phyloP scores from a whole-genome alignment of 2,888 invertebrate species.

The Ypsolopha scabrella region DNA sequence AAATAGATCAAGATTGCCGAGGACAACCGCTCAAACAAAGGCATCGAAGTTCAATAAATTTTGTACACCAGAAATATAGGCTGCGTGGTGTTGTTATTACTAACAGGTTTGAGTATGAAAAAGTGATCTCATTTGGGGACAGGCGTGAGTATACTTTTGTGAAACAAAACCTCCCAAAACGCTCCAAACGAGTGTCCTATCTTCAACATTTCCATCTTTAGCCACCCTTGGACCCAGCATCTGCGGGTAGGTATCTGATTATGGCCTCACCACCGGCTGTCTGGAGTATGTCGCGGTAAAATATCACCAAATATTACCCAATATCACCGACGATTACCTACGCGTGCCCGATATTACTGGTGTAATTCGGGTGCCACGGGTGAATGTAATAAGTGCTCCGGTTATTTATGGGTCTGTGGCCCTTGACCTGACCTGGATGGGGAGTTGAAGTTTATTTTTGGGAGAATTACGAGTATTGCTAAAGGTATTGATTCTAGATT shows the following conservation, averaged over 20 bases:
- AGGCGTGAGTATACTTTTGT: no score
- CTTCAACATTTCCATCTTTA: constrained; percentile 18
- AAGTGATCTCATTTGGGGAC: no score
- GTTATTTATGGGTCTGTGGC: background rate
- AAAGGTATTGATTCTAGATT: no score
- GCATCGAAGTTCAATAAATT: no score
- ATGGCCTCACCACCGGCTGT: constrained; percentile 32
- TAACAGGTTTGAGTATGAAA: no score
- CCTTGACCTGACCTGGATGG: background rate
- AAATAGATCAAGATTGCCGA: no score
- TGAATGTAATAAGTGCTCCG: constrained; percentile 1
- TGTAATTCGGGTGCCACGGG: constrained; percentile 19
- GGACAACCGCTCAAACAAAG: no score
- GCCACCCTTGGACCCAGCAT: constrained; percentile 36
- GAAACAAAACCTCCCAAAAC: no score
- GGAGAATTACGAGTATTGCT: no score
- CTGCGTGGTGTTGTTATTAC: no score
- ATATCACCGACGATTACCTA: constrained; percentile 38
- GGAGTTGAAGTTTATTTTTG: no score
- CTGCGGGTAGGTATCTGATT: constrained; percentile 52
- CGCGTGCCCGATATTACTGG: constrained; percentile 8
- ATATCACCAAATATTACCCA: constrained; percentile 32
- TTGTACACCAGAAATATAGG: no score
- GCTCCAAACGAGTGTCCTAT: constrained; percentile 2
- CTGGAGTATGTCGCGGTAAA: constrained; percentile 47